Evolutionary conservation across 2,113 vertebrate species (phyloP).

Genomic region (Falco punctatus): DNA sequence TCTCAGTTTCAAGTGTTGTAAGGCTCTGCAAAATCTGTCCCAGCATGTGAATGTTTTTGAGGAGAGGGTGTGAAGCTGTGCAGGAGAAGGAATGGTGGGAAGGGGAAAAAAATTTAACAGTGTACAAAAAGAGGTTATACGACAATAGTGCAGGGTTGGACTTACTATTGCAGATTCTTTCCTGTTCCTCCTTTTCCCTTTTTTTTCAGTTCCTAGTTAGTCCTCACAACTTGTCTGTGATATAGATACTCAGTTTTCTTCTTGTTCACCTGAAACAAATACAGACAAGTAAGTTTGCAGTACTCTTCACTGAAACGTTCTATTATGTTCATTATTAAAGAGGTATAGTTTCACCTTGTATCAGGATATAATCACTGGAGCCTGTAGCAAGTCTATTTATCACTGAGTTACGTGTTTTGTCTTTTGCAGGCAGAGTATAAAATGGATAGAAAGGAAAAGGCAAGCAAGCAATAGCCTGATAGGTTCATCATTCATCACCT

Average conservation of each 20-base stretch:
- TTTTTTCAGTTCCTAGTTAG: background rate
- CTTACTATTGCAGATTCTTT: background rate
- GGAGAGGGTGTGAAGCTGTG: background rate
- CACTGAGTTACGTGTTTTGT: background rate
- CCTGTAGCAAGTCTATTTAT: background rate
- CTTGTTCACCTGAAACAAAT: background rate
- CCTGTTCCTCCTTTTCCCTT: background rate
- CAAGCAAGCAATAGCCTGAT: background rate
- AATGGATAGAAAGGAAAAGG: background rate
- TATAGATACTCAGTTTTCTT: background rate
- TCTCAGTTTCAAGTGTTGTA: background rate
- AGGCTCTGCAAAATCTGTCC: background rate
- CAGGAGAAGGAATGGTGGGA: background rate
- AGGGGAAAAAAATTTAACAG: background rate
- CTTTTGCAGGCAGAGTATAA: background rate
- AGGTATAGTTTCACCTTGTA: background rate
- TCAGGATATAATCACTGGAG: background rate
- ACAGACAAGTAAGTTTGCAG: background rate
- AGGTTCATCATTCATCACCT: background rate
- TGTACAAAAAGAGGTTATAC: background rate
- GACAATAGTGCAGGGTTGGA: rapidly evolving
- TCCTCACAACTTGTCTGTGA: background rate
- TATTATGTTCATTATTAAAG: background rate
- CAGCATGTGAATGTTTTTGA: background rate
- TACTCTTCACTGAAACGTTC: background rate